Evolutionary conservation across 2,797 vertebrate genomes (phyloP), one percentile per base, ranked within the genome.

Genomic region (Staurois parvus): DNA sequence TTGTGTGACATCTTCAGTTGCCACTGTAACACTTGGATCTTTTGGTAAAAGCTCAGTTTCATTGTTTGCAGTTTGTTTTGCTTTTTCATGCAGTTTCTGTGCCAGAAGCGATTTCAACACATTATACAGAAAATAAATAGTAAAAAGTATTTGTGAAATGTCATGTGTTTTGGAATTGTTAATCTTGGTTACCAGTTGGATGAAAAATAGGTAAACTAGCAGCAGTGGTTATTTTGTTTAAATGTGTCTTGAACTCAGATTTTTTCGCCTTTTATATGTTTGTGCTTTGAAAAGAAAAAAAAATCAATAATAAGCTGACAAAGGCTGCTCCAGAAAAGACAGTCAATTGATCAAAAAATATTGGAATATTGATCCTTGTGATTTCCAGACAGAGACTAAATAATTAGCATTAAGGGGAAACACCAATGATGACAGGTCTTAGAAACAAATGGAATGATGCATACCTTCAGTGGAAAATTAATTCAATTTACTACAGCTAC

Each of bases 311-410:
- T 79, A 56, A 62, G 77, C 77, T 80, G 77, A 80, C 84, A 85
- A 40, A 85, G 32, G 77, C 77, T 80, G 84, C 37, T 68, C 72
- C 62, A 69, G 84, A 52, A 73, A 80, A 68, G 77, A 85, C 62
- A 80, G 70, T 75, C 28, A 66, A 85, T 85, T 80, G 84, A 80
- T 85, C 72, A 85, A 85, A 80, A 84, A 80, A 75, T 69, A 85
- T 80, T 85, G 84, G 84, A 75, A 40, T 85, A 85, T 85, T 85
- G 84, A 85, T 80, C 62, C 30, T 59, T 72, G 77, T 74, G 77
- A 80, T 85, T 85, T 85, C 30, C 70, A 80, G 77, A 85, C 84
- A 85, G 76, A 72, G 32, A 85, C 77, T 85, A 84, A 85, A 85
- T 74, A 37, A 75, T 85, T 85, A 80, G 84, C 78, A 80, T 79